Base-by-base conservation (phyloP, 2,888 invertebrate genomes). In the Nemotelus pantherinus region DNA sequence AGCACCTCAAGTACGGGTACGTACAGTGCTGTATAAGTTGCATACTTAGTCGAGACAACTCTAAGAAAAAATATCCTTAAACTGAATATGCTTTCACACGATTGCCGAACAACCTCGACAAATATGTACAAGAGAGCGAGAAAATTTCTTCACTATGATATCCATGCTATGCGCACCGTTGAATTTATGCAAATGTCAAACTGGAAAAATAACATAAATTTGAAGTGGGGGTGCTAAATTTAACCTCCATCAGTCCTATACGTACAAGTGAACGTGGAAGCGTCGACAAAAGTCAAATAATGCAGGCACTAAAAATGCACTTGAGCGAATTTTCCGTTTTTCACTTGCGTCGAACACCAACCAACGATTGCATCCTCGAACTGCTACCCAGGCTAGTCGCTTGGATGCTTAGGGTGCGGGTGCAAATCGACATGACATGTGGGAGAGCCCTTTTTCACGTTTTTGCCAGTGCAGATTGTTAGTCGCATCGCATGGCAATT, bases 131-230 rank as follows among this genome's bases (percentile, higher is more conserved):
- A 9, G 47, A 44, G 47, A 41, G 55, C 39, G 43, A 7, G 5
- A 25, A 53, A 25, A 25, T 25, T 25, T 25, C 25, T 25, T 39
- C 70, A 41, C 67, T 44, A 3, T 10, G 7, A 67, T 50, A 10
- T 50, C 39, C 67, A 7, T 67, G 25, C 10, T 10, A 10, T 43
- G 41, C 6, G 53, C 70, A 10, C 41, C 7, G 70, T 70, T 70
- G 70, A 53, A 76, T 76, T 76, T 76, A 76, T 76, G 76, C 76
- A 76, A 60, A 76, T 65, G 53, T 45, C 10, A 50, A 43, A 43
- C 65, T 64, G 39, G 65, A 6, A 65, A 76, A 76, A 65, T 76
- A 65, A 44, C 47, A 65, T 76, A 76, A 76, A 76, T 76, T 65
- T 55, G 25, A 64, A 65, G 65, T 50, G 65, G 65, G 60, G 74